Conservation (phyloP, 1,140 invertebrate species). For the Metaphire vulgaris region DNA sequence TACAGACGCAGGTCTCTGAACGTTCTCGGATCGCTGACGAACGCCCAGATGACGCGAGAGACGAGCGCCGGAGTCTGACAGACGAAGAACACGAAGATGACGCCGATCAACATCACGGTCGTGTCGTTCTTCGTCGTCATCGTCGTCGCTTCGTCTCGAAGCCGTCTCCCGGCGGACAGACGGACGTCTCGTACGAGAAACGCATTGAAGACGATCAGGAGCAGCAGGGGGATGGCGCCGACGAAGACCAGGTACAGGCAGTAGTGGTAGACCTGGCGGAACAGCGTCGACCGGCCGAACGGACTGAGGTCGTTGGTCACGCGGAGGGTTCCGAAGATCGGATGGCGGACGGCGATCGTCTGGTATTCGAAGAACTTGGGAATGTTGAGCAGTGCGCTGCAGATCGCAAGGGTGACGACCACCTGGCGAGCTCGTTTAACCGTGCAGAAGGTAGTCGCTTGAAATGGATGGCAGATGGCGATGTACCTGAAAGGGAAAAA, state of each 20-base stretch:
- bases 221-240: conserved; percentile 46
- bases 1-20: conserved; percentile 27
- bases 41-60: conserved; percentile 48
- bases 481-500: conserved; percentile 36
- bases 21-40: conserved; percentile 29
- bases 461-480: conserved; percentile 53
- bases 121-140: conserved; percentile 49
- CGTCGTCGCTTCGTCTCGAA: conserved; percentile 38
- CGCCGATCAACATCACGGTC: conserved; percentile 51
- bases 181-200: conserved; percentile 49
- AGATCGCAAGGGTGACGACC: conserved; percentile 38
- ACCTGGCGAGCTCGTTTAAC: conserved; percentile 40
- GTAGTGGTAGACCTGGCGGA: conserved; percentile 45
- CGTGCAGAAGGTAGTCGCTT: conserved; percentile 46
- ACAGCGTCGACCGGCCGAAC: conserved; percentile 40
- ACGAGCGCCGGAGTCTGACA: conserved; percentile 48
- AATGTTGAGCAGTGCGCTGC: conserved; percentile 42
- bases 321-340: conserved; percentile 1
- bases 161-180: conserved; percentile 37
- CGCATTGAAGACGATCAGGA: conserved; percentile 45
- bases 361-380: conserved; percentile 50
- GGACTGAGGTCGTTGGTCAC: conserved; percentile 37
- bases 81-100: conserved; percentile 49
- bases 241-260: conserved; percentile 50
- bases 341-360: conserved; percentile 23